Evolutionary conservation across 1,140 invertebrate genomes (phyloP), one percentile per base, ranked within the genome.

Genomic region (Gonatopus flavifemur): DNA sequence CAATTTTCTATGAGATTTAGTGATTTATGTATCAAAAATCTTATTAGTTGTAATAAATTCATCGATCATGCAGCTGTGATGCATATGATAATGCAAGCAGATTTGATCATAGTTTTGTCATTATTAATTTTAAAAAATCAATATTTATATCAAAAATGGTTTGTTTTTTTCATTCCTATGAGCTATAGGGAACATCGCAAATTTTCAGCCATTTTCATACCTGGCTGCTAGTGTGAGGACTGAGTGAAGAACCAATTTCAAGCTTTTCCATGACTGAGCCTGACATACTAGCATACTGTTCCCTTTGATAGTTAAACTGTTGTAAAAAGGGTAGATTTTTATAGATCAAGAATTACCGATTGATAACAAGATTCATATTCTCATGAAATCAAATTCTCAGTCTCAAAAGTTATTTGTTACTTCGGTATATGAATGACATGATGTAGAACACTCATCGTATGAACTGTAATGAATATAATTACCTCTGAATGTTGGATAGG

Each of bases 201-300:
- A 52, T 53, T 41, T 36, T 45, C 59, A 61, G 64, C 56, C 56
- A 42, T 58, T 49, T 20, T 67, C 68, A 63, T 77, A 85, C 83
- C 82, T 88, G 86, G 61, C 87, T 86, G 77, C 84, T 87, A 71
- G 81, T 84, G 71, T 84, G 82, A 61, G 83, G 82, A 79, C 85
- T 88, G 64, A 87, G 80, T 57, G 88, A 89, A 65, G 85, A 86
- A 74, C 88, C 86, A 74, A 90, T 83, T 63, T 86, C 86, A 76
- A 89, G 86, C 74, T 86, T 87, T 73, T 86, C 86, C 83, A 91
- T 85, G 71, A 90, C 80, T 44, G 88, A 91, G 56, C 87, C 87
- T 49, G 88, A 87, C 55, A 91, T 85, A 76, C 87, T 89, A 50
- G 88, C 88, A 75, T 84, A 90, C 78, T 88, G 88, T 81, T 91